Percentiles rank a stretch among this genome's conserved stretches.
Evolutionary conservation across 1,140 invertebrate genomes (phyloP).

Genomic region (Formica exsecta): DNA sequence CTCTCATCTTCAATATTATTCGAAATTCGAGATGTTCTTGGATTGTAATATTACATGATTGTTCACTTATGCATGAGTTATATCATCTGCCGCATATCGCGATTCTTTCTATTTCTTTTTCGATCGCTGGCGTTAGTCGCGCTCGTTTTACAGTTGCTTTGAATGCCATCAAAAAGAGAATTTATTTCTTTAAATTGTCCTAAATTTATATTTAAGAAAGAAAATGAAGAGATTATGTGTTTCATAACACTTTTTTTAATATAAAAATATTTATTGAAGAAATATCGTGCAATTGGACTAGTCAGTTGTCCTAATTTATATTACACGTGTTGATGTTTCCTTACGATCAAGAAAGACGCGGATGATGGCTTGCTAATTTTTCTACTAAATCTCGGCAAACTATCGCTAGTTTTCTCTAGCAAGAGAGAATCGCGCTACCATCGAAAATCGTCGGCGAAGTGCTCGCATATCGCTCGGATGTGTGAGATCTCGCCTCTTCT

Average conservation of each 20-base stretch:
- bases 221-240: background rate
- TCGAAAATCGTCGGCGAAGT: background rate
- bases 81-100: slow-evolving; percentile 5
- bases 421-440: background rate
- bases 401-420: background rate
- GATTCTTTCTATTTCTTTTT: background rate
- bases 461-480: slow-evolving; percentile 7
- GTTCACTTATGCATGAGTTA: background rate
- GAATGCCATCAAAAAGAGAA: background rate
- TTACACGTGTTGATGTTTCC: slow-evolving; percentile 51
- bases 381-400: slow-evolving; percentile 9
- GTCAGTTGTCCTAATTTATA: background rate
- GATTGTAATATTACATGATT: background rate
- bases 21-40: background rate
- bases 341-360: background rate
- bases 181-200: background rate
- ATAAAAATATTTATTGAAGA: background rate
- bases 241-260: background rate
- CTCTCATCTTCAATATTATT: background rate
- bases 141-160: background rate
- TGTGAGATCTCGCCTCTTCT: background rate
- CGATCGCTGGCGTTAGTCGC: background rate
- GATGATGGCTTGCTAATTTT: slow-evolving; percentile 23
- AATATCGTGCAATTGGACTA: background rate
- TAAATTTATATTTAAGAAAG: background rate